Base-by-base conservation (phyloP, 2,113 vertebrate species). In the Mobula birostris region DNA sequence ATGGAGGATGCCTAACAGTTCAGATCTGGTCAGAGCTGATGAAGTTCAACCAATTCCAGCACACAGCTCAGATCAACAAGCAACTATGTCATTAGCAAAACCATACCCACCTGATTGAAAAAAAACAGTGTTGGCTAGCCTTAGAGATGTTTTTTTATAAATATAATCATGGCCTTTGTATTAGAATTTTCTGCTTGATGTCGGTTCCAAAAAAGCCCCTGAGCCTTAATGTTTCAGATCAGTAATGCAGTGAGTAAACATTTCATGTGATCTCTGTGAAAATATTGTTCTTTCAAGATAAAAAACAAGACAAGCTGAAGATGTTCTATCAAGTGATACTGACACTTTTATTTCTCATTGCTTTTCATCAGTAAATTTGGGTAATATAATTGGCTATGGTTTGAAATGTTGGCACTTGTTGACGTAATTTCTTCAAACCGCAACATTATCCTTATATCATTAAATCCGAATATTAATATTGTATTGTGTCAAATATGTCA, bases 261-360 rank as follows among this genome's bases (percentile, higher is more conserved):
- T 68, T 70, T 92, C 66, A 40, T 92, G 85, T 90, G 61, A 90
- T 90, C 29, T 66, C 85, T 90, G 88, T 32, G 88, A 70, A n/a
- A 32, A 40, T 70, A 32, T 17, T 8, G 58, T 36, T 19, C 24
- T 92, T 36, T 70, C 63, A 92, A 40, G 32, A 79, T 11, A 7
- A 70, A 83, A 70, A 63, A 92, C n/a, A 91, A 91, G 66, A 36
- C 63, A 70, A 15, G 24, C 32, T 93, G 24, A 93, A 56, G 29
- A 48, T 72, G 40, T 76, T 56, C 19, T 74, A 93, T 27, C 36
- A 76, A 56, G 24, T 74, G 70, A 93, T 93, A 93, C 19, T 56
- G 91, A 70, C 19, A 93, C 70, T 74, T 93, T 93, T 74, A 63
- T 93, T 93, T 76, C 68, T 40, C 68, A 74, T 48, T 27, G 90